Evolutionary conservation across 2,113 vertebrate species (phyloP), one percentile per base, ranked within the genome.

Genomic region (Catharus fuscescens): DNA sequence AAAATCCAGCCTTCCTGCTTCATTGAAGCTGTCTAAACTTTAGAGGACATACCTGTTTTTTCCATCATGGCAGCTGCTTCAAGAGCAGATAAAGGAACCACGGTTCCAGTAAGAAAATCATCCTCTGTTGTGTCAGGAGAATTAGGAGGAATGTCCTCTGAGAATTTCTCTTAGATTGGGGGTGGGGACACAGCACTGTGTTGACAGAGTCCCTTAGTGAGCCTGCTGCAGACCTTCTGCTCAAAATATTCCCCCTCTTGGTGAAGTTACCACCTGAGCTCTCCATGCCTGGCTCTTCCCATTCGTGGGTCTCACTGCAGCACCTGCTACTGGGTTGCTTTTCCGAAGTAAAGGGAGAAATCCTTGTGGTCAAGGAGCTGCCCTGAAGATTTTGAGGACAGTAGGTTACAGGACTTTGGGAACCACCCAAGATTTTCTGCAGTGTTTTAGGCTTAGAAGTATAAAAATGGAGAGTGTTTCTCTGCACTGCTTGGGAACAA

Each of bases 291-390:
- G n/a, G 7, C 36, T 77, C 32, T 73, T 29, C 20, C 34, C 57
- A 34, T 0, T 47, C 3, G 0, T 9, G 31, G 8, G 25, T 31
- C 42, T 62, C 47, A 18, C n/a, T 24, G 44, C 11, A 69, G 40
- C 0, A 0, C 42, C 48, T 40, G 61, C 25, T 59, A 3, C 8
- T 8, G 10, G 15, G 42, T 28, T 53, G 36, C 14, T 78, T 83
- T 80, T 40, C 36, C 23, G 34, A 57, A 19, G 24, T 13, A 48
- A 85, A 45, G 31, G 66, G 21, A 36, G 6, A 79, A 81, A 38
- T 73, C 50, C 12, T 34, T 40, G 29, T 14, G 47, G 15, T 71
- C n/a, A 40, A 54, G 65, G 47, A 74, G 29, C 38, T 88, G 34
- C 21, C 19, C 15, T 45, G 36, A 78, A 78, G 38, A 62, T 44